phyloP scores from a whole-genome alignment of 2,888 invertebrate genomes.

The Agrotis clavis region DNA sequence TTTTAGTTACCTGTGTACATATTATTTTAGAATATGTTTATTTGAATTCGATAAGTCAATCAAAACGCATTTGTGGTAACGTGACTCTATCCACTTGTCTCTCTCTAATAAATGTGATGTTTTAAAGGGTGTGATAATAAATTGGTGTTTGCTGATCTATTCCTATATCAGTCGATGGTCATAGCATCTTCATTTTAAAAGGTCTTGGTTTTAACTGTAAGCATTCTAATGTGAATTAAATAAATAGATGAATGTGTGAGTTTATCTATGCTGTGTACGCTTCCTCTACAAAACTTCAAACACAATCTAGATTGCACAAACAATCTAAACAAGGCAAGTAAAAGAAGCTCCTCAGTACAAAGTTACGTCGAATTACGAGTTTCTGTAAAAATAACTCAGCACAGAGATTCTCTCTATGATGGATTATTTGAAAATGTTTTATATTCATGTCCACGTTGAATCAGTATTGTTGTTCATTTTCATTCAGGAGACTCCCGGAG shows the following conservation, averaged over 20 bases:
- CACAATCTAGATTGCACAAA: constrained; percentile 18
- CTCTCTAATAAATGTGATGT: not conserved
- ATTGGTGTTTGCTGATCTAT: constrained; percentile 5
- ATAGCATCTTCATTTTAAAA: constrained; percentile 3
- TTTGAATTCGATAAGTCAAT: constrained; percentile 1
- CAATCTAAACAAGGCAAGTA: constrained; percentile 44
- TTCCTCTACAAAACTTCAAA: constrained; percentile 19
- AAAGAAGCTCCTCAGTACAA: constrained; percentile 33
- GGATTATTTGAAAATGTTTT: constrained; percentile 73
- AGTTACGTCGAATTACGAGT: constrained; percentile 39
- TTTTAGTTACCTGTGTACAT: no score
- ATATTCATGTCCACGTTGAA: constrained; percentile 75
- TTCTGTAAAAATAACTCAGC: constrained; percentile 52
- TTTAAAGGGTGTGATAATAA: not conserved
- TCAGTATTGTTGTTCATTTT: constrained; percentile 86
- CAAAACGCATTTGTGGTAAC: not conserved
- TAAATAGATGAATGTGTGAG: not conserved
- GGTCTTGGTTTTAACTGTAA: no score
- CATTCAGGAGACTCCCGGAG: constrained; percentile 82
- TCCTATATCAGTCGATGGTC: not conserved
- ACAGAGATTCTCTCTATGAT: constrained; percentile 49
- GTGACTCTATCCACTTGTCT: not conserved
- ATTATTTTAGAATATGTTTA: no score
- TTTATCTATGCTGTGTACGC: not conserved
- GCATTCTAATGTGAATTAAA: no score